Base-by-base conservation (phyloP, 2,888 invertebrate genomes). In the Chrysolina americana region DNA sequence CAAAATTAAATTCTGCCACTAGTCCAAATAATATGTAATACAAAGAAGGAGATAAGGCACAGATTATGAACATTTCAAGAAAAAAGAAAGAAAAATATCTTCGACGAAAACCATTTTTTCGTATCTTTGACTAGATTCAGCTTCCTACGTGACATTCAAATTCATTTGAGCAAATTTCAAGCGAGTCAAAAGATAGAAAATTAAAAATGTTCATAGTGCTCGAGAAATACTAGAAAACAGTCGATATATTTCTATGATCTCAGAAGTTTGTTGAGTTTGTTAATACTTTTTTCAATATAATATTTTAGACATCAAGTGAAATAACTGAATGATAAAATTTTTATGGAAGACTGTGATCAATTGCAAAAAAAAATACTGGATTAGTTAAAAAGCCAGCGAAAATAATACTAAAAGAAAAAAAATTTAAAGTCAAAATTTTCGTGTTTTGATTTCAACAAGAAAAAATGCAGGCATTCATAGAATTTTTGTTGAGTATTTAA, bases 61-160 rank as follows among this genome's bases (percentile, higher is more conserved):
- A 76, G 78, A 36, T 71, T 80, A 79, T 80, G 81, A 82, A 82
- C 81, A 79, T 81, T 82, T 82, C 76, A 76, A 79, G 75, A 74
- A 68, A 75, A 73, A 70, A 71, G 68, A 59, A n/a, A 48, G 17
- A 10, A 48, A 56, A 19, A 36, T 28, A 28, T 28, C n/a, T 36
- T 4, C 1, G 10, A 59, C 13, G 28, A 59, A 59, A 28, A 59
- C 15, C 59, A 9, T 50, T 65, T 41, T 28, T 41, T 28, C 62
- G 68, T 71, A 75, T 69, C 70, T 73, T 76, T 76, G 78, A 78
- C 78, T 78, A 78, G 78, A 78, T 73, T 76, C 75, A 76, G 76
- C 56, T 71, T 75, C 66, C 62, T 44, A 62, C 19, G 65, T 50
- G 48, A 73, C 65, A 71, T 68, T 68, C 50, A 21, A 62, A 59